phyloP scores from a whole-genome alignment of 1,140 invertebrate species.

The Myzus persicae region DNA sequence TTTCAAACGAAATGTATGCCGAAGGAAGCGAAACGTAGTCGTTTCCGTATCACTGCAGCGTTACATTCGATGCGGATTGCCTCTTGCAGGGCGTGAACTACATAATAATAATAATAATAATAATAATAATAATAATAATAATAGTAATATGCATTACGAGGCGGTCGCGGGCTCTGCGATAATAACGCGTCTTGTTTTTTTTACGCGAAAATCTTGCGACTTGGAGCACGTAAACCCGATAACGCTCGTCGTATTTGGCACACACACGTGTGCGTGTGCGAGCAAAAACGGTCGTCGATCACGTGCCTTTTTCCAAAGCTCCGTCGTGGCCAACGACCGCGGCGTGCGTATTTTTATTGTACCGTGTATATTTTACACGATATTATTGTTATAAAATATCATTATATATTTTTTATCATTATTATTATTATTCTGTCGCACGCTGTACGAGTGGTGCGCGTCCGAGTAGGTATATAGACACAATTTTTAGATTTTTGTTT shows the following conservation, averaged over 20 bases:
- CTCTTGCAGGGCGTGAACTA: background rate
- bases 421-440: background rate
- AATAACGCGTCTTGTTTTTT: background rate
- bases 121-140: background rate
- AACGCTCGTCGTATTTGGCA: background rate
- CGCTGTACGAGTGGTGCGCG: too few species aligned
- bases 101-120: background rate
- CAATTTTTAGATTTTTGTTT: background rate
- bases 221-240: conserved; percentile 40
- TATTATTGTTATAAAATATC: too few species aligned
- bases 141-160: background rate
- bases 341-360: background rate
- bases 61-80: background rate
- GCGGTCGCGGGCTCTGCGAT: background rate
- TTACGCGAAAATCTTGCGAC: conserved; percentile 1
- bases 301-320: conserved; percentile 26
- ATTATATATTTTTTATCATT: too few species aligned
- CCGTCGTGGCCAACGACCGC: conserved; percentile 25
- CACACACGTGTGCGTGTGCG: background rate
- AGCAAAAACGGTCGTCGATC: background rate
- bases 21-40: background rate
- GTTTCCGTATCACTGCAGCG: background rate
- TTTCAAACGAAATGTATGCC: background rate
- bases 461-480: too few species aligned
- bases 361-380: background rate